Conservation (phyloP, 1,140 invertebrate species). For the Belonocnema kinseyi region DNA sequence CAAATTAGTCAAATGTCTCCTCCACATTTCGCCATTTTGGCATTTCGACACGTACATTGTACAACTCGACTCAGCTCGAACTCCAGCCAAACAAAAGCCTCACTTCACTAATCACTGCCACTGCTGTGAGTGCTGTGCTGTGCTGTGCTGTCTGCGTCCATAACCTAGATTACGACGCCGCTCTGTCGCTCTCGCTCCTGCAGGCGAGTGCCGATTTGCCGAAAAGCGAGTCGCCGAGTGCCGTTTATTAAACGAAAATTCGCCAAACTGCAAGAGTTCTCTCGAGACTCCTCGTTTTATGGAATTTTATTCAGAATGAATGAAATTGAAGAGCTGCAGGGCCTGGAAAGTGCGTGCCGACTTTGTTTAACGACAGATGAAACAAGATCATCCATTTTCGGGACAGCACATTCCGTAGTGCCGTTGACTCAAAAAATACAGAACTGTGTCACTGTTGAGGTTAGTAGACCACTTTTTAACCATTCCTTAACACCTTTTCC, state of each 20-base stretch:
- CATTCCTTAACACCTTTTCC: not conserved
- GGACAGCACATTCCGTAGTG: slow-evolving; percentile 68
- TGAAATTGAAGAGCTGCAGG: slow-evolving; percentile 62
- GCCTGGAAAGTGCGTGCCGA: slow-evolving; percentile 76
- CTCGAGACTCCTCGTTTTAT: slow-evolving; percentile 34
- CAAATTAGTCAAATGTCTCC: no score
- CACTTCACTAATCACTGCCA: no score
- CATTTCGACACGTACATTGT: no score
- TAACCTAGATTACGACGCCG: no score
- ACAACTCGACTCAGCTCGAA: no score
- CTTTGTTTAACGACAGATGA: slow-evolving; percentile 79
- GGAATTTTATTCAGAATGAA: slow-evolving; percentile 58
- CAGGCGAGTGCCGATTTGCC: no score
- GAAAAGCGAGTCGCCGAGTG: no score
- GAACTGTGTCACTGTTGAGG: slow-evolving; percentile 79
- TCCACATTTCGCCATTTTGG: no score
- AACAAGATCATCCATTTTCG: slow-evolving; percentile 72
- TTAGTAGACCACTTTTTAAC: slow-evolving; percentile 62
- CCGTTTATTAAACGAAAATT: no score
- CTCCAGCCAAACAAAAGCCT: not conserved
- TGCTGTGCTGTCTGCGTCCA: no score
- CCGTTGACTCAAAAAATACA: slow-evolving; percentile 78
- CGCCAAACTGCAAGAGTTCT: not conserved
- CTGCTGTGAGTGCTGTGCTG: no score
- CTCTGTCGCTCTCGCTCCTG: no score